A percentile compares a stretch with the other conserved stretches of the same genome.
Evolutionary conservation across 2,113 vertebrate species (phyloP).

Genomic region (Lucifuga dentata): DNA sequence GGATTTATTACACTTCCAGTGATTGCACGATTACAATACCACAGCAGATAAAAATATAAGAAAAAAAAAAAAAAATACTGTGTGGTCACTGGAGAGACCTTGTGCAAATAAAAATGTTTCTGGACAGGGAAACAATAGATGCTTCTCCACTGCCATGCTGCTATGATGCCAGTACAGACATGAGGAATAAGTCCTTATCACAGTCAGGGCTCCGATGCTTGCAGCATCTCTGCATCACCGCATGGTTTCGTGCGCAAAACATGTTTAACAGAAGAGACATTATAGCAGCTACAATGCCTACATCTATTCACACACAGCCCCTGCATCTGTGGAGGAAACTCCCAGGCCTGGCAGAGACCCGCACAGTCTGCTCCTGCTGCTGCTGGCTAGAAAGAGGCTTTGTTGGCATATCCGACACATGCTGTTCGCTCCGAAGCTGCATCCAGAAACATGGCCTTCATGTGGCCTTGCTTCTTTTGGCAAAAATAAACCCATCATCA

Average conservation of each 20-base stretch:
- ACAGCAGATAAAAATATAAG: no score
- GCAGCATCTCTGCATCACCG: slow-evolving; percentile 44
- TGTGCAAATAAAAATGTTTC: no score
- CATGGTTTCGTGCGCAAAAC: slow-evolving; percentile 38
- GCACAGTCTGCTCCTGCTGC: slow-evolving; percentile 33
- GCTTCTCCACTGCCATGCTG: no score
- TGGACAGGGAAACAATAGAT: no score
- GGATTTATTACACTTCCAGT: no score
- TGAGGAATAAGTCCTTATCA: not conserved
- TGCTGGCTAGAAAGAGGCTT: slow-evolving; percentile 59
- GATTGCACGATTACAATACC: no score
- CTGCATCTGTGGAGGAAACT: slow-evolving; percentile 58
- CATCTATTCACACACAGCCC: slow-evolving; percentile 61
- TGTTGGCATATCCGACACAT: slow-evolving; percentile 59
- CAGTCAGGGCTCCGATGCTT: not conserved
- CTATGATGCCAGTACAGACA: slow-evolving; percentile 28
- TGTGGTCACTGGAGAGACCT: no score
- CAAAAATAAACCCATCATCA: rapidly evolving
- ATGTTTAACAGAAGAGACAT: slow-evolving; percentile 61
- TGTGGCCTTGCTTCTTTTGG: not conserved
- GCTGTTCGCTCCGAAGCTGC: slow-evolving; percentile 27
- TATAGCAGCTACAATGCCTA: slow-evolving; percentile 67
- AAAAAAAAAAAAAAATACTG: no score
- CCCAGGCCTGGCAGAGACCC: slow-evolving; percentile 29
- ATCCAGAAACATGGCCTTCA: not conserved